Percentiles rank a stretch among this genome's conserved stretches.
phyloP scores from a whole-genome alignment of 2,113 vertebrate species.

The Mohoua ochrocephala region DNA sequence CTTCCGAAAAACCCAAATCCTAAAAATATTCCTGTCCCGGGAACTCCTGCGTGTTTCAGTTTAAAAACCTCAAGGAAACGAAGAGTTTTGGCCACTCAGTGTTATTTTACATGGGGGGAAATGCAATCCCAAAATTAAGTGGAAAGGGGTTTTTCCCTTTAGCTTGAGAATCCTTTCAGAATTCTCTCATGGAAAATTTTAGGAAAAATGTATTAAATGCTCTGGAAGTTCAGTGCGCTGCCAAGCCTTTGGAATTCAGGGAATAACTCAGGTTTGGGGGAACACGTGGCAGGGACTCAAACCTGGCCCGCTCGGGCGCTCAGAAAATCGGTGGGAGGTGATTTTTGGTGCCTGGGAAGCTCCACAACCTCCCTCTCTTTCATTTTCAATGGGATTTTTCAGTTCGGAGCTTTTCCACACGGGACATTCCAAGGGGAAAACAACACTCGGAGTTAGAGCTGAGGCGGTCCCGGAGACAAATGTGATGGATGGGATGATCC shows the following conservation, averaged over 20 bases:
- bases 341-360: background rate
- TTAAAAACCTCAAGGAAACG: background rate
- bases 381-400: background rate
- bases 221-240: background rate
- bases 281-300: accelerated
- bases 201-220: background rate
- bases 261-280: too few species aligned
- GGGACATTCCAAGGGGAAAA: constrained; percentile 39
- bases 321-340: background rate
- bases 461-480: constrained; percentile 61
- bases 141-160: background rate
- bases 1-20: background rate
- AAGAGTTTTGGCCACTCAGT: background rate
- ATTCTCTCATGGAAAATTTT: background rate
- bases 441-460: constrained; percentile 44
- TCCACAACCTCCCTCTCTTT: background rate
- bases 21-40: accelerated
- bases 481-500: constrained; percentile 67
- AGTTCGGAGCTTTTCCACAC: constrained; percentile 1
- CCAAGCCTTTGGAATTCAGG: background rate
- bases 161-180: background rate
- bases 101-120: background rate
- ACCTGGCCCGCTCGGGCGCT: accelerated
- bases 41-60: background rate
- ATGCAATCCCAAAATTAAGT: background rate